Percentiles rank a stretch among this genome's conserved stretches.
Evolutionary conservation across 2,113 vertebrate genomes (phyloP).

Genomic region (Microcebus ravelobensis): DNA sequence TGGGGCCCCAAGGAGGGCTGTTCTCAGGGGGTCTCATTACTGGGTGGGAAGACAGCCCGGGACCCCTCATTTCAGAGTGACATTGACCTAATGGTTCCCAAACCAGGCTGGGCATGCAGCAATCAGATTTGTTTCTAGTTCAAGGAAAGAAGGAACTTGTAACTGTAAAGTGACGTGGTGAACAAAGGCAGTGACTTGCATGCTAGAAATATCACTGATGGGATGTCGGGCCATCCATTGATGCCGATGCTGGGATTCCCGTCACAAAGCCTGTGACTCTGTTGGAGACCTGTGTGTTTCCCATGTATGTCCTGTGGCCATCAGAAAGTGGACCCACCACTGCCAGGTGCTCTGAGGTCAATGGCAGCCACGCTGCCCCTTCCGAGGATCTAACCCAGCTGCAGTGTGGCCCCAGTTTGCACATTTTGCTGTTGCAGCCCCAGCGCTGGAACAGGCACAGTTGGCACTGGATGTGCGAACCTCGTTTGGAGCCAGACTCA

Average conservation of each 20-base stretch:
- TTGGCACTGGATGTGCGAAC: too few relatives aligned
- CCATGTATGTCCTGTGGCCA: neutral
- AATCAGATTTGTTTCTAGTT: neutral
- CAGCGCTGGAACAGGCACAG: neutral
- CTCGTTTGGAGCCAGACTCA: neutral
- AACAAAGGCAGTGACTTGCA: neutral
- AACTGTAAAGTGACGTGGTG: neutral
- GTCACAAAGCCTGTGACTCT: too few relatives aligned
- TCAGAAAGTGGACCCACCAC: too few relatives aligned
- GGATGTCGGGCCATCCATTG: neutral
- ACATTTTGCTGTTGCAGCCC: neutral
- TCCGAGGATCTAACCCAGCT: fast-evolving
- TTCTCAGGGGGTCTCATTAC: neutral
- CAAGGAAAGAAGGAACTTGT: neutral
- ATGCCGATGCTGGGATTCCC: neutral
- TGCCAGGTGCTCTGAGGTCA: neutral
- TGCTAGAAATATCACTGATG: neutral
- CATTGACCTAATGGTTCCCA: neutral
- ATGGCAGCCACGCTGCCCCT: fast-evolving
- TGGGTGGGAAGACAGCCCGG: neutral
- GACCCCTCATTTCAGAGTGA: neutral
- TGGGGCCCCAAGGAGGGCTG: neutral
- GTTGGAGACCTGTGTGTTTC: too few relatives aligned
- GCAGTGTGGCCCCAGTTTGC: fast-evolving
- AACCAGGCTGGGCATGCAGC: neutral